Evolutionary conservation across 2,113 vertebrate genomes (phyloP).

Genomic region (Rhea pennata): DNA sequence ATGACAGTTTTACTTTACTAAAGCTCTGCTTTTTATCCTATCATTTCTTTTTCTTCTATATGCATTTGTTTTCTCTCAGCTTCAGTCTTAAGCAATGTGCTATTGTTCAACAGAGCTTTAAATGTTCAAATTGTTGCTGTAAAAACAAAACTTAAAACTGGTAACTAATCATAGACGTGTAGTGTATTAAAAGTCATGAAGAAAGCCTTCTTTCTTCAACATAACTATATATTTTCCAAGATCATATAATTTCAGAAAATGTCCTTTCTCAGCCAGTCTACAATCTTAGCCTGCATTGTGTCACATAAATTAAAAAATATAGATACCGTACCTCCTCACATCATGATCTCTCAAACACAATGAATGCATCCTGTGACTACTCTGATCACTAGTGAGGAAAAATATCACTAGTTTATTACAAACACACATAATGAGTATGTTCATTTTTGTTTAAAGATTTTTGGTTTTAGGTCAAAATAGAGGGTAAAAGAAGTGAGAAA

Average conservation of each 20-base stretch:
- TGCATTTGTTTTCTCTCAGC: background rate
- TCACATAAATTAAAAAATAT: background rate
- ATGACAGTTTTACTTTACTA: background rate
- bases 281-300: background rate
- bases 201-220: background rate
- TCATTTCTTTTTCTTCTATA: background rate
- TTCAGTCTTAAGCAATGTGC: background rate
- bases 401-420: background rate
- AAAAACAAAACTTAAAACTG: background rate
- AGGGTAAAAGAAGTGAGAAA: background rate
- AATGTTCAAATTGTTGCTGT: background rate
- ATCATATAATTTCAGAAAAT: background rate
- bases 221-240: background rate
- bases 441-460: background rate
- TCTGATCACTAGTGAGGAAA: background rate
- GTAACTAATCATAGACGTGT: background rate
- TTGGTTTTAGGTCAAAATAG: background rate
- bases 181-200: background rate
- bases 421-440: background rate
- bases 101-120: background rate
- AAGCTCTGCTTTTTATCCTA: rapidly evolving
- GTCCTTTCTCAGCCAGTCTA: background rate
- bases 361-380: background rate
- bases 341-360: background rate
- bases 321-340: background rate